Evolutionary conservation across 2,888 invertebrate genomes (phyloP).

Genomic region (Lottia scabra): DNA sequence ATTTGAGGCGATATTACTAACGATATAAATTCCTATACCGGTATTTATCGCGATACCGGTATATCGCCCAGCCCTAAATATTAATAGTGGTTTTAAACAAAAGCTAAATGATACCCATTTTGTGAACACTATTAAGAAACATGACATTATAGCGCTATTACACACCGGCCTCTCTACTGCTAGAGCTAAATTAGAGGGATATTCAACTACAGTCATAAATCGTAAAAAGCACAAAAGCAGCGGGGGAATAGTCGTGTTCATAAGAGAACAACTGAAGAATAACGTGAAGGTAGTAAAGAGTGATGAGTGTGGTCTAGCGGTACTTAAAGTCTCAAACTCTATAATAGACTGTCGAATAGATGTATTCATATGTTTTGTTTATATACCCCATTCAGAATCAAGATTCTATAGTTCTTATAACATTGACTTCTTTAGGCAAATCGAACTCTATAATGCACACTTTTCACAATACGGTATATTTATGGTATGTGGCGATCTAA

Average conservation of each 20-base stretch:
- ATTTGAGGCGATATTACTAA: too few relatives aligned
- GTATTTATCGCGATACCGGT: too few relatives aligned
- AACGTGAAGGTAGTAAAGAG: background rate
- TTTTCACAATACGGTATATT: background rate
- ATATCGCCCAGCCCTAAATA: too few relatives aligned
- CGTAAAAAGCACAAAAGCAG: background rate
- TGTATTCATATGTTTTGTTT: background rate
- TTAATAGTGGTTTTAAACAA: too few relatives aligned
- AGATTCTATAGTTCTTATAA: background rate
- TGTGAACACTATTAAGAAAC: background rate
- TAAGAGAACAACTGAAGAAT: background rate
- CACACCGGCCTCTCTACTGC: background rate
- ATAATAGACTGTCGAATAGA: background rate
- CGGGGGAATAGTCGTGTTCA: background rate
- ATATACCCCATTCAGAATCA: background rate
- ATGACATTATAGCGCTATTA: conserved; percentile 1
- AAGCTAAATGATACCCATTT: background rate
- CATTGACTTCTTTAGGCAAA: background rate
- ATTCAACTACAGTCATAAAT: background rate
- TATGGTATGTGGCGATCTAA: background rate
- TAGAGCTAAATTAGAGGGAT: background rate
- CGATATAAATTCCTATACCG: too few relatives aligned
- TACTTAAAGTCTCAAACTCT: background rate
- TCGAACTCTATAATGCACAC: background rate
- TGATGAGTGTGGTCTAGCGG: background rate